These are phyloP conservation scores for Allygus modestus DNA, from an alignment of 2,888 invertebrate genomes.

Conservation along the genomic window DNA sequence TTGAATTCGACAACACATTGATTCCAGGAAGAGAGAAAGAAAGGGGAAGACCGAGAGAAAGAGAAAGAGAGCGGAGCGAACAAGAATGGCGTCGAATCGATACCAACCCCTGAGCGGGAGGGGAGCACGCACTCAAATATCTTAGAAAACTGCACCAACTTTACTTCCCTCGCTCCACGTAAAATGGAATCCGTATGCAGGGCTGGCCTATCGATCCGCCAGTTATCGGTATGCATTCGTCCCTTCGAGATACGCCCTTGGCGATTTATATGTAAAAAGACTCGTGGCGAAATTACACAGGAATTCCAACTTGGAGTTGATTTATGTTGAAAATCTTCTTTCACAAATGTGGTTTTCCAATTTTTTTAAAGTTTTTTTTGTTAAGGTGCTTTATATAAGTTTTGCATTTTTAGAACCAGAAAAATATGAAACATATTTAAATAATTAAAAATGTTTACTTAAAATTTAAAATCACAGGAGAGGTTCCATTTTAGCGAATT, in stretches of 20 bases:
- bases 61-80: slow-evolving; percentile 7
- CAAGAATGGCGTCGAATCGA: slow-evolving; percentile 51
- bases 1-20: slow-evolving; percentile 47
- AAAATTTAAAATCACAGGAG: no score
- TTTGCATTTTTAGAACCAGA: no score
- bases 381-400: no score
- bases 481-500: no score
- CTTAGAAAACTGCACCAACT: slow-evolving; percentile 57
- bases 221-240: neutral
- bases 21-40: slow-evolving; percentile 21
- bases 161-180: slow-evolving; percentile 15
- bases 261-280: slow-evolving; percentile 1
- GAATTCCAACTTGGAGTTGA: neutral
- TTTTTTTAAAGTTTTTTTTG: no score
- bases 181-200: slow-evolving; percentile 55
- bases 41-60: neutral
- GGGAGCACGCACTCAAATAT: slow-evolving; percentile 57
- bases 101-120: slow-evolving; percentile 12
- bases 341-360: no score
- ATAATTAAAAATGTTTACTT: no score
- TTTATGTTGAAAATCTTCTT: no score
- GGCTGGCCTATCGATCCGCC: slow-evolving; percentile 22
- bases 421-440: no score
- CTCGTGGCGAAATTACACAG: neutral
- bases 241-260: no score